Percentiles rank a stretch among this genome's conserved stretches.
phyloP scores from a whole-genome alignment of 2,113 vertebrate species.

The Anser brachyrhynchus region DNA sequence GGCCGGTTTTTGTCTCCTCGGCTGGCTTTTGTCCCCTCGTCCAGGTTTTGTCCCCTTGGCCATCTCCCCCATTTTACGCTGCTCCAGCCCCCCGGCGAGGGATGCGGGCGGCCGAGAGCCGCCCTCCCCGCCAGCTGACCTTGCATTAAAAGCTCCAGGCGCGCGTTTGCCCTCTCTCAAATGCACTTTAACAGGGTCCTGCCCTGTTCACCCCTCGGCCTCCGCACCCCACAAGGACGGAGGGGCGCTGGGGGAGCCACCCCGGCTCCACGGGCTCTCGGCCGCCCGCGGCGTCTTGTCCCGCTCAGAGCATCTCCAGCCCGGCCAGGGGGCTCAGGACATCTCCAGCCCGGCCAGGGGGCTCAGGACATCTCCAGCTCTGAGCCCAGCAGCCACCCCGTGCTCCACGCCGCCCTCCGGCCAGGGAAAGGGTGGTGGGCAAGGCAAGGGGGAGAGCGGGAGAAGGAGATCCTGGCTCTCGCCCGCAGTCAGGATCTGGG shows the following conservation, averaged over 20 bases:
- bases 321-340: neutral
- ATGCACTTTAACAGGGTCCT: slow-evolving; percentile 71
- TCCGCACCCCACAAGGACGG: neutral
- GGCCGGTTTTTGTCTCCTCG: neutral
- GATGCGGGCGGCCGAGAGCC: neutral
- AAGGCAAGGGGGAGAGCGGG: neutral
- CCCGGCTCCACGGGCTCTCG: neutral
- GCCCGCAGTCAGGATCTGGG: neutral
- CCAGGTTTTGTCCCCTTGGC: neutral
- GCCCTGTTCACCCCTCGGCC: slow-evolving; percentile 62
- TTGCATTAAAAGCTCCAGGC: slow-evolving; percentile 1
- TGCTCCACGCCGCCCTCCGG: neutral
- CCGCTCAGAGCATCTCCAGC: neutral
- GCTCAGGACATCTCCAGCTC: too few species aligned
- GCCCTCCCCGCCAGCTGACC: slow-evolving; percentile 22
- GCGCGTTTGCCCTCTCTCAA: slow-evolving; percentile 9
- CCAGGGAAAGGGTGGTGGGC: neutral
- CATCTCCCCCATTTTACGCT: neutral
- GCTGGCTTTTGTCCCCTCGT: neutral
- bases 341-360: neutral
- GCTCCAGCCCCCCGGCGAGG: neutral
- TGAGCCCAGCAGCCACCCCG: neutral
- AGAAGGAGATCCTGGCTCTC: neutral
- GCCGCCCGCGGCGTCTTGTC: slow-evolving; percentile 10
- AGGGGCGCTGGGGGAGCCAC: too few species aligned